Conservation (phyloP, 2,113 vertebrate genomes). For the Ailurus styani region DNA sequence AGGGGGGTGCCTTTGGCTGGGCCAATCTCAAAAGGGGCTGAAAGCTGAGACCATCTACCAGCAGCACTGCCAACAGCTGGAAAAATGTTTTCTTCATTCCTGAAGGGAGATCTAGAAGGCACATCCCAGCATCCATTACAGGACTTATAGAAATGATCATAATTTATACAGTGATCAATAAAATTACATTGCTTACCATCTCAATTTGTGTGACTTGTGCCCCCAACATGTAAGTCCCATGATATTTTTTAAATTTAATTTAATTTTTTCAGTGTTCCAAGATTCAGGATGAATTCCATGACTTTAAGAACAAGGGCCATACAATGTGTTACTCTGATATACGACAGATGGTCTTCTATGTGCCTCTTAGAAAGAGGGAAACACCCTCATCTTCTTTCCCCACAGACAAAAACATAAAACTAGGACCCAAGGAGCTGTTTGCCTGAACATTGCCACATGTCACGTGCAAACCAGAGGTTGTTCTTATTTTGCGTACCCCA, state of each 20-base stretch:
- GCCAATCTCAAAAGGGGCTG: not conserved
- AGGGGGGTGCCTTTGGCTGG: not conserved
- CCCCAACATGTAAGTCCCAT: not conserved
- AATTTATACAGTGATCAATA: not conserved
- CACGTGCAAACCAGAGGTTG: accelerated
- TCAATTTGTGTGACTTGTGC: not conserved
- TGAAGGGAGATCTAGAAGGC: not conserved
- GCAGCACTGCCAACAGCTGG: too few species aligned
- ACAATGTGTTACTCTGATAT: not conserved
- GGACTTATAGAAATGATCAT: not conserved
- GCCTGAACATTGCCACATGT: not conserved
- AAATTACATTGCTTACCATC: not conserved
- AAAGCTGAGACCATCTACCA: not conserved
- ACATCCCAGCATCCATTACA: not conserved
- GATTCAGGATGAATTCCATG: not conserved
- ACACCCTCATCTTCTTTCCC: not conserved
- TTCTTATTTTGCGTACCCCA: not conserved
- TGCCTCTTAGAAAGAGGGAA: not conserved
- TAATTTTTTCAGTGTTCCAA: too few species aligned
- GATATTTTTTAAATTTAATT: too few species aligned
- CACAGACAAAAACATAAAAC: not conserved
- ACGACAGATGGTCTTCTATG: not conserved
- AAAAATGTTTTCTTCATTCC: not conserved
- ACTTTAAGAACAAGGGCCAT: not conserved
- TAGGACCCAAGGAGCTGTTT: not conserved